Percentiles rank a stretch among this genome's conserved stretches.
These are phyloP conservation scores for Sylvia atricapilla DNA, from an alignment of 2,113 vertebrate species.

Conservation along the genomic window DNA sequence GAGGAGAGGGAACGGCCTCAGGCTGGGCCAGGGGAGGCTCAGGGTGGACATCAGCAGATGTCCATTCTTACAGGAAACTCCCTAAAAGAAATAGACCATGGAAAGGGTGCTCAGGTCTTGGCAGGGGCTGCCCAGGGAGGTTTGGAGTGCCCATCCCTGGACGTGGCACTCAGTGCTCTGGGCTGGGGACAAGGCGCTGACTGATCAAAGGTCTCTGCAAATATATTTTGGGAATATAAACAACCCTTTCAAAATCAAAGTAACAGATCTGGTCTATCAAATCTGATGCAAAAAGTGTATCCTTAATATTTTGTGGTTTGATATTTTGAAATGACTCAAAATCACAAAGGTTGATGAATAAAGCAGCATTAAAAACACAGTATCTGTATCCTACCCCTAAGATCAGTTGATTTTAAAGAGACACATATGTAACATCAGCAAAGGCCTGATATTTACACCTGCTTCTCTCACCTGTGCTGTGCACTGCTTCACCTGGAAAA, in stretches of 20 bases:
- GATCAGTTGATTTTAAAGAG: not conserved
- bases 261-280: not conserved
- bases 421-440: not conserved
- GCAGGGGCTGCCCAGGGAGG: not conserved
- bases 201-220: not conserved
- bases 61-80: too few relatives aligned
- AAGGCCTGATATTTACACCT: not conserved
- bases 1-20: accelerated
- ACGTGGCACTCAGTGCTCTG: not conserved
- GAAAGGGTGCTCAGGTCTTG: accelerated
- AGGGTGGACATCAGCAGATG: accelerated
- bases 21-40: not conserved
- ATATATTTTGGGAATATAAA: not conserved
- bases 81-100: too few relatives aligned
- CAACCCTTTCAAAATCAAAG: not conserved
- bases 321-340: not conserved
- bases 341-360: not conserved
- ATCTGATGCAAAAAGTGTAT: not conserved
- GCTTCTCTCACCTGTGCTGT: not conserved
- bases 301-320: not conserved
- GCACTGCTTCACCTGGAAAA: not conserved
- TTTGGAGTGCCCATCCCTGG: accelerated
- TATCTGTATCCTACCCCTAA: not conserved
- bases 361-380: not conserved
- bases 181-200: not conserved